phyloP scores from a whole-genome alignment of 2,113 vertebrate genomes.

The Plotosus lineatus region DNA sequence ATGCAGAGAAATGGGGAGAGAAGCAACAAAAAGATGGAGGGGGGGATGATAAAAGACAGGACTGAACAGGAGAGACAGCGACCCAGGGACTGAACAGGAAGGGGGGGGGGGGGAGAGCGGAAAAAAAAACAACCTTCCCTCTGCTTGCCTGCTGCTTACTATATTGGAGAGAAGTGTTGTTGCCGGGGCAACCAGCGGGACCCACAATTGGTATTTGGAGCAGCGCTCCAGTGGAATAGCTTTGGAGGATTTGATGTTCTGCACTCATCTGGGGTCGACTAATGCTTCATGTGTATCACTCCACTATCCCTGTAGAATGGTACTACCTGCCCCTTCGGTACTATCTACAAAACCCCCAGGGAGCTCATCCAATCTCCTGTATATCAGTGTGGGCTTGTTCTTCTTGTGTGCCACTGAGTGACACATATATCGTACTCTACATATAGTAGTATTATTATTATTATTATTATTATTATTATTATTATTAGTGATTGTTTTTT shows the following conservation, averaged over 20 bases:
- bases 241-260: slow-evolving; percentile 76
- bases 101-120: slow-evolving; percentile 38
- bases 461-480: not conserved
- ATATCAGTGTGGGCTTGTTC: slow-evolving; percentile 33
- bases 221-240: slow-evolving; percentile 71
- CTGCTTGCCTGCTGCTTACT: slow-evolving; percentile 63
- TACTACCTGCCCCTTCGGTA: slow-evolving; percentile 34
- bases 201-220: slow-evolving; percentile 75
- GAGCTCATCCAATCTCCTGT: slow-evolving; percentile 35
- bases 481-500: not conserved
- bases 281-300: slow-evolving; percentile 61
- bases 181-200: slow-evolving; percentile 74
- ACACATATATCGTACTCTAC: not conserved
- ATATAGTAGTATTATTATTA: not conserved
- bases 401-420: slow-evolving; percentile 1
- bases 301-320: slow-evolving; percentile 41
- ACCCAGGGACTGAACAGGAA: slow-evolving; percentile 12
- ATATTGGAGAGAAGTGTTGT: slow-evolving; percentile 75
- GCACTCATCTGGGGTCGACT: slow-evolving; percentile 76
- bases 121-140: slow-evolving; percentile 47
- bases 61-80: slow-evolving; percentile 36
- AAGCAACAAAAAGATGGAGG: slow-evolving; percentile 18
- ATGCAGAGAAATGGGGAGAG: slow-evolving; percentile 17
- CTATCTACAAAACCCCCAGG: slow-evolving; percentile 21
- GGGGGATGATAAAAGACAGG: slow-evolving; percentile 36